Evolutionary conservation across 2,113 vertebrate species (phyloP).

Genomic region (Neolamprologus modestus): DNA sequence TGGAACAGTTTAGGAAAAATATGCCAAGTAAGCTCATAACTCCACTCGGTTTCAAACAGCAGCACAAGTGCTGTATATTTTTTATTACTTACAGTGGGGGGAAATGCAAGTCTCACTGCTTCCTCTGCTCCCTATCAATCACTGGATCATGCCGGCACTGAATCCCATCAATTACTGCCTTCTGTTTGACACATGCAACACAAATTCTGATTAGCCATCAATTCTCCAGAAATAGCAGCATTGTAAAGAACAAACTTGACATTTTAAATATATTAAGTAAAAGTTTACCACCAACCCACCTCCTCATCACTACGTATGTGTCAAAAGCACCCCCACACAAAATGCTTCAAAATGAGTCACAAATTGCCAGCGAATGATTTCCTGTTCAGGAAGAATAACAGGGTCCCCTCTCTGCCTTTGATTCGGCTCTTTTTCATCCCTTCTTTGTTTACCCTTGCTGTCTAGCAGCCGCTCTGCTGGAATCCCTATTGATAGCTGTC

Average conservation of each 20-base stretch:
- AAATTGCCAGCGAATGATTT: conserved; percentile 69
- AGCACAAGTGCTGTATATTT: background rate
- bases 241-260: conserved; percentile 53
- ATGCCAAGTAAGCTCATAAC: conserved; percentile 21
- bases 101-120: conserved; percentile 31
- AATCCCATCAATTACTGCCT: conserved; percentile 50
- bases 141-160: conserved; percentile 12
- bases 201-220: conserved; percentile 56
- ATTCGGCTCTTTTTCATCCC: conserved; percentile 50
- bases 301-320: conserved; percentile 8
- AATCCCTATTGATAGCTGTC: conserved; percentile 78
- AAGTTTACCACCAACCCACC: conserved; percentile 25
- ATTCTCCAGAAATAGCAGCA: conserved; percentile 36
- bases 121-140: conserved; percentile 51
- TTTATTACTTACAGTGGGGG: conserved; percentile 32
- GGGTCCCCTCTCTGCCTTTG: conserved; percentile 52
- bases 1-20: conserved; percentile 9
- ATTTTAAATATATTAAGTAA: conserved; percentile 56
- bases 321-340: conserved; percentile 37
- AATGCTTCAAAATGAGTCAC: conserved; percentile 58
- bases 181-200: conserved; percentile 34
- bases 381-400: conserved; percentile 58
- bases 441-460: conserved; percentile 60
- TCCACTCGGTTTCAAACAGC: background rate
- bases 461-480: conserved; percentile 62